Percentiles rank a stretch among this genome's conserved stretches.
phyloP scores from a whole-genome alignment of 92 coral and sea anemone species.

The Galaxea fascicularis region DNA sequence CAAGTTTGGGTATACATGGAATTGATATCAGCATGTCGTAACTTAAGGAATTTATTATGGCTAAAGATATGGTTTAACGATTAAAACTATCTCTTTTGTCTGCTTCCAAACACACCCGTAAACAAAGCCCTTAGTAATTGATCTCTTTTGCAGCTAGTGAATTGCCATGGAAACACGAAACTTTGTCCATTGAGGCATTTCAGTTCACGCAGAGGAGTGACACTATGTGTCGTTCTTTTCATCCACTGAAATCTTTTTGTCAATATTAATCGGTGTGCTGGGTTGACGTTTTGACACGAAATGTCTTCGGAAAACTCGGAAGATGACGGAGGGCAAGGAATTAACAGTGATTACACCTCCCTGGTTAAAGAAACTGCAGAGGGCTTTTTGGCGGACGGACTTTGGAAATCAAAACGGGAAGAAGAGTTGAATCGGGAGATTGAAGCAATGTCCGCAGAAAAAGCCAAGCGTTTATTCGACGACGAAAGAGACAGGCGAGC shows the following conservation, averaged over 20 bases:
- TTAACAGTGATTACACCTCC: not conserved
- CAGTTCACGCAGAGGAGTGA: not conserved
- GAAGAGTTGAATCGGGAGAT: conserved; percentile 68
- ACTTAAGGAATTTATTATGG: not conserved
- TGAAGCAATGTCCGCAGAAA: conserved; percentile 82
- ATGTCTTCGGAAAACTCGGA: conserved; percentile 28
- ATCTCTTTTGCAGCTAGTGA: conserved; percentile 11
- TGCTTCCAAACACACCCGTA: not conserved
- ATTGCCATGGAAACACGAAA: conserved; percentile 55
- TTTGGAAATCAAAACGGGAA: conserved; percentile 48
- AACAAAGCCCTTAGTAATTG: conserved; percentile 19
- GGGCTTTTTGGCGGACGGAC: conserved; percentile 40
- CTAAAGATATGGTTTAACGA: not conserved
- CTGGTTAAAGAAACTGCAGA: conserved; percentile 38
- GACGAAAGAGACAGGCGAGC: conserved; percentile 77
- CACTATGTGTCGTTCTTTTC: not conserved
- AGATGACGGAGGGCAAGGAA: not conserved
- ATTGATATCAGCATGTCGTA: not conserved
- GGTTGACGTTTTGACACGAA: conserved; percentile 23
- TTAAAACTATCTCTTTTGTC: conserved; percentile 8
- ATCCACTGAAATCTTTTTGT: conserved; percentile 30
- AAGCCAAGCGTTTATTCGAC: conserved; percentile 78
- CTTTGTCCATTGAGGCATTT: not conserved
- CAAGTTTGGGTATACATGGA: conserved; percentile 14
- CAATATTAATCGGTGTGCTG: not conserved